A percentile compares a stretch with the other conserved stretches of the same genome.
Conservation (phyloP, 1,140 invertebrate species). For the Nymphalis io region DNA sequence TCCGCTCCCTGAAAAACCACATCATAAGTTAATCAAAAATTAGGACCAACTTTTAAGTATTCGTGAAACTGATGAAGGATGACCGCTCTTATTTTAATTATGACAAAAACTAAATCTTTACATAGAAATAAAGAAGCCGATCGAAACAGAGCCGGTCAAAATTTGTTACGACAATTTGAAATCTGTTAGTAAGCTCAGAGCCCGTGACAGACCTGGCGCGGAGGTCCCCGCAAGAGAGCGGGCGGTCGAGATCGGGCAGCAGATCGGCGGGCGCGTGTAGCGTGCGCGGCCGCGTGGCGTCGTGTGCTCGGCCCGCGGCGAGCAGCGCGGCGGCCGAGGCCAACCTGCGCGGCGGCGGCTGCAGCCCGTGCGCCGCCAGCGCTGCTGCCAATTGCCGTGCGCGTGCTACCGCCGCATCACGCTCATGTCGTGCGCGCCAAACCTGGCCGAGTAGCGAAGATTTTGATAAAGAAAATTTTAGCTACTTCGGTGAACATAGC, state of each 20-base stretch:
- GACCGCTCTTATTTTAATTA: no score
- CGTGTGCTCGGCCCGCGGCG: conserved; percentile 54
- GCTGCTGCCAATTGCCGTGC: conserved; percentile 92
- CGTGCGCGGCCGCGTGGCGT: conserved; percentile 67
- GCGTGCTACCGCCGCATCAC: conserved; percentile 91
- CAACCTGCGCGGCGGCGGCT: conserved; percentile 84
- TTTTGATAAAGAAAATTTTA: no score
- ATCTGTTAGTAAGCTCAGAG: no score
- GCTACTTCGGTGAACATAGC: no score
- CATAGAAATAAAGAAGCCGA: no score
- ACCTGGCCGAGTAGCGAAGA: conserved; percentile 72
- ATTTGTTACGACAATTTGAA: no score
- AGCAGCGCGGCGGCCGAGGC: conserved; percentile 61
- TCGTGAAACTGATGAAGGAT: no score
- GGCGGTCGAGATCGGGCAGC: conserved; percentile 70
- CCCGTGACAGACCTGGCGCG: conserved; percentile 53
- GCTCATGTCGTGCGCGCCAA: conserved; percentile 94
- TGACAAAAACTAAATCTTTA: no score
- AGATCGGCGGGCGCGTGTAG: conserved; percentile 67
- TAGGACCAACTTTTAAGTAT: neutral
- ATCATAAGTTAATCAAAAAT: neutral
- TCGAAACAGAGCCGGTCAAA: no score
- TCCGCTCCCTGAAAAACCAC: conserved; percentile 68
- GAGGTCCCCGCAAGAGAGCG: conserved; percentile 72
- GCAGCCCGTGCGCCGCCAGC: conserved; percentile 89